Evolutionary conservation across 1,140 invertebrate genomes (phyloP), one percentile per base, ranked within the genome.

Genomic region (Hyles vespertilio): DNA sequence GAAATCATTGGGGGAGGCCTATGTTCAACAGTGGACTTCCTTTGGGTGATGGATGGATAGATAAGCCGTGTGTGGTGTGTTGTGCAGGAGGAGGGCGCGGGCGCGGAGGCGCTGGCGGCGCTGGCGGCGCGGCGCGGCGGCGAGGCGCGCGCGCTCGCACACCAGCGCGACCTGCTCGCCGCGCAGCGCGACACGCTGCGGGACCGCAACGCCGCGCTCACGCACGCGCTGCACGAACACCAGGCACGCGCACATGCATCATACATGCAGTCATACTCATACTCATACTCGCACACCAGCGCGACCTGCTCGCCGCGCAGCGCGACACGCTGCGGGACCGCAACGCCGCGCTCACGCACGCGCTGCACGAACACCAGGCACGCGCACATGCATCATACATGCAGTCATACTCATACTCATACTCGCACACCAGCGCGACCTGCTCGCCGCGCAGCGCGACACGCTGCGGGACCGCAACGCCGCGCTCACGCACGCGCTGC

Each of bases 81-180:
- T 47, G 32, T 9, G 3, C 51, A 62, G 59, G 63, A 67, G 55
- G 57, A 55, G 40, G 40, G 34, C 1, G 32, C 49, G 61, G 56
- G 70, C 64, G 48, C 49, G 60, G 67, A 56, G 32, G 54, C 78
- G 51, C 74, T 80, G 61, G 59, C 74, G 5, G 58, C 62, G 43
- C 61, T 80, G 55, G 68, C 77, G 57, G 68, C 77, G 57, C 67
- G 82, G 3, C 61, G 78, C 7, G 77, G 74, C 49, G 82, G 80
- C 1, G 73, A 75, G 60, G 67, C 75, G 45, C 65, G 74, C 12
- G 69, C 71, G 5, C 68, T 67, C 34, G 58, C 55, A 8, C 61
- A 22, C 53, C 58, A 62, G 49, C 51, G 65, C 11, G 67, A 63
- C 12, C 10, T 50, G 32, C 72, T 72, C 56, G 63, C 58, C 9